Evolutionary conservation across 2,113 vertebrate species (phyloP).

Genomic region (Alectura lathami): DNA sequence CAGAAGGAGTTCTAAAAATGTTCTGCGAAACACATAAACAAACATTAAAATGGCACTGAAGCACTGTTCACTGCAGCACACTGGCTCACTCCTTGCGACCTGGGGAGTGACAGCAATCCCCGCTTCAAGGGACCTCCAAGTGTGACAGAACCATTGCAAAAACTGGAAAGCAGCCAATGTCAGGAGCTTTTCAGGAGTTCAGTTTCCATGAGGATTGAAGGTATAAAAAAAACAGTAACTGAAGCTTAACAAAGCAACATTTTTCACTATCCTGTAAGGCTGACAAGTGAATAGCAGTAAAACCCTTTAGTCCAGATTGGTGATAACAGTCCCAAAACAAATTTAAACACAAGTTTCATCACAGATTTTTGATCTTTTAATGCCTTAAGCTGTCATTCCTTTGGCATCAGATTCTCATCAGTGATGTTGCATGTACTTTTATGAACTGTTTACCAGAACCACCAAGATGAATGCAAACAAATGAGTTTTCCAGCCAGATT

Average conservation of each 20-base stretch:
- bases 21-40: not conserved
- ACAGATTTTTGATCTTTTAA: not conserved
- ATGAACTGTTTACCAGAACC: not conserved
- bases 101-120: not conserved
- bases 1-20: not conserved
- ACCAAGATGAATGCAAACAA: not conserved
- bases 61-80: not conserved
- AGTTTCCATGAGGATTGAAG: conserved; percentile 61
- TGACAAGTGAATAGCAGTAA: not conserved
- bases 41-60: not conserved
- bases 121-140: not conserved
- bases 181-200: not conserved
- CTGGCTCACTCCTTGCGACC: not conserved
- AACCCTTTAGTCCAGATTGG: conserved; percentile 22
- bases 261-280: not conserved
- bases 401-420: not conserved
- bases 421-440: not conserved
- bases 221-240: not conserved
- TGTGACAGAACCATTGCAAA: not conserved
- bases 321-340: conserved; percentile 64
- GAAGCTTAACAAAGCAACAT: not conserved
- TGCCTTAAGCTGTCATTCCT: not conserved
- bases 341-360: not conserved
- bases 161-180: not conserved
- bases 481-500: not conserved